A percentile compares a stretch with the other conserved stretches of the same genome.
phyloP scores from a whole-genome alignment of 2,888 invertebrate species.

The Baronia brevicornis region DNA sequence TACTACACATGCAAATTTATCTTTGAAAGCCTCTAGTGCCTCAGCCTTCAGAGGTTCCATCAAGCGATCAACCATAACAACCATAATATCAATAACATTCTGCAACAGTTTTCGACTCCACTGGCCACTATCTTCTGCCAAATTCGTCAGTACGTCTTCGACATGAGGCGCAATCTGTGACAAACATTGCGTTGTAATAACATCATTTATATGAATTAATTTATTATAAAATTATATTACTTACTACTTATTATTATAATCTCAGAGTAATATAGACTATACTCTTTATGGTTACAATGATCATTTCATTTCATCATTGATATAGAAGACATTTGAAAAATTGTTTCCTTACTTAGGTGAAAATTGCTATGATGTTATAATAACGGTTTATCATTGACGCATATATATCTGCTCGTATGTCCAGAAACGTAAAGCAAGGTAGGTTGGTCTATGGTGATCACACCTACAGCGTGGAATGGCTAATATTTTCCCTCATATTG shows the following conservation, averaged over 20 bases:
- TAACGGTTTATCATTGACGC: no score
- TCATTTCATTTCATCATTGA: no score
- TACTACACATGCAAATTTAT: constrained; percentile 65
- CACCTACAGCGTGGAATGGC: no score
- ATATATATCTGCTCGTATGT: no score
- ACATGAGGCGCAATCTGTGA: constrained; percentile 64
- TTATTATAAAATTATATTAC: background rate
- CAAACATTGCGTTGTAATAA: constrained; percentile 6
- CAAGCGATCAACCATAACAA: constrained; percentile 38
- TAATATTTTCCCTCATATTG: no score
- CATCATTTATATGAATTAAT: background rate
- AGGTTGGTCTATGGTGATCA: no score
- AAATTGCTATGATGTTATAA: no score
- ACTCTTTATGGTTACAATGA: background rate
- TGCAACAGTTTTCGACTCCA: constrained; percentile 72
- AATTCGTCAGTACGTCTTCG: constrained; percentile 59
- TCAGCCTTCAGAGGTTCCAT: constrained; percentile 31
- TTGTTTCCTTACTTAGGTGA: no score
- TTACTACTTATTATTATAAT: background rate
- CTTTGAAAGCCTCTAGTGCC: constrained; percentile 43
- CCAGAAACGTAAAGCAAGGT: no score
- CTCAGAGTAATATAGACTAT: background rate
- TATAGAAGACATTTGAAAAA: no score
- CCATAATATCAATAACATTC: constrained; percentile 75
- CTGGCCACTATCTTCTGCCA: constrained; percentile 76